These are phyloP conservation scores for Numenius arquata DNA, from an alignment of 2,113 vertebrate genomes.

Conservation along the genomic window DNA sequence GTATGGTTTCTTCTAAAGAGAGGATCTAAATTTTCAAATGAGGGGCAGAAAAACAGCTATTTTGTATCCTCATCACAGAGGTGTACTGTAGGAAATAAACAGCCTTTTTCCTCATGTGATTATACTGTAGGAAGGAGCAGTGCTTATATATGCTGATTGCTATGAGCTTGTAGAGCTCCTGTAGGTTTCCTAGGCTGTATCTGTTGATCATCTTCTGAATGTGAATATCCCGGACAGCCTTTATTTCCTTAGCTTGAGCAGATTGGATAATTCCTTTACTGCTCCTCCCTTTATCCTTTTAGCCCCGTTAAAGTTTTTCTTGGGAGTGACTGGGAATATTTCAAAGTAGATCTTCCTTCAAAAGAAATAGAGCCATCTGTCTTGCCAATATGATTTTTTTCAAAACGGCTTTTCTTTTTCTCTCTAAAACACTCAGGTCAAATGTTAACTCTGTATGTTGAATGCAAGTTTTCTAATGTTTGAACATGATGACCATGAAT, in stretches of 20 bases:
- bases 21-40: neutral
- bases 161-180: neutral
- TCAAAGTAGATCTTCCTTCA: neutral
- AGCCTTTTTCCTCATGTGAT: neutral
- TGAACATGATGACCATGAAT: conserved; percentile 21
- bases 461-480: conserved; percentile 35
- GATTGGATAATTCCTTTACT: neutral
- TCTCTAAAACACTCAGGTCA: conserved; percentile 22
- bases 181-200: neutral
- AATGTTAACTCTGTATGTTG: conserved; percentile 45
- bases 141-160: neutral
- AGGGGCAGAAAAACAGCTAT: neutral
- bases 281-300: neutral
- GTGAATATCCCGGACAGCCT: neutral
- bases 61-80: neutral
- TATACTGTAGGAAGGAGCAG: neutral
- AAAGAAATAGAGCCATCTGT: neutral
- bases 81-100: neutral
- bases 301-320: neutral
- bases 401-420: conserved; percentile 4
- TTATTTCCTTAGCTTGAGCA: neutral
- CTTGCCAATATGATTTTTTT: conserved; percentile 29
- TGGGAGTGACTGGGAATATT: neutral
- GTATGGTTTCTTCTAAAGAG: neutral
- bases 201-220: neutral